phyloP scores from a whole-genome alignment of 2,113 vertebrate genomes.

The Rhinoptilus africanus region DNA sequence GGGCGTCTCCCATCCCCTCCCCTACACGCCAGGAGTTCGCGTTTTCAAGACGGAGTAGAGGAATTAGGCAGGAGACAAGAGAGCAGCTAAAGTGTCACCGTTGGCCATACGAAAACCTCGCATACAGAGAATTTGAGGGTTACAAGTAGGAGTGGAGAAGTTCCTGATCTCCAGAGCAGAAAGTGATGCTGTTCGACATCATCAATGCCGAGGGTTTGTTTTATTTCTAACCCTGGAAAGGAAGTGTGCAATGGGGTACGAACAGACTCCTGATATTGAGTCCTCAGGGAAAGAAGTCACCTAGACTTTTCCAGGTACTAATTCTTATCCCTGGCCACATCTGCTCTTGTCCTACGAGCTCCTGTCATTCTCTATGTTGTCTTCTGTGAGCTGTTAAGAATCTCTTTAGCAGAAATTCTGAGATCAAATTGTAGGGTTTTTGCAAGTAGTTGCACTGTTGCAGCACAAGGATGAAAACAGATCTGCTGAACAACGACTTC shows the following conservation, averaged over 20 bases:
- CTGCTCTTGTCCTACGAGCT: neutral
- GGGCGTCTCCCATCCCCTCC: neutral
- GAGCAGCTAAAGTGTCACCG: neutral
- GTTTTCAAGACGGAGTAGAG: neutral
- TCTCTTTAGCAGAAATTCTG: neutral
- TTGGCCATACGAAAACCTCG: neutral
- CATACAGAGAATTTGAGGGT: rapidly evolving
- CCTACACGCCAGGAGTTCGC: rapidly evolving
- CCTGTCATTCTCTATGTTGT: rapidly evolving
- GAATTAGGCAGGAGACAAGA: neutral
- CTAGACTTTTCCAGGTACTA: neutral
- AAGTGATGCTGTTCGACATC: neutral
- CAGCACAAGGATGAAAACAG: neutral
- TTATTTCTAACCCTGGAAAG: neutral
- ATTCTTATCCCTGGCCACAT: neutral
- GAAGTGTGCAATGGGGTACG: rapidly evolving
- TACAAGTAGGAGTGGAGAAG: too few species aligned
- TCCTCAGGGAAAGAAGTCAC: neutral
- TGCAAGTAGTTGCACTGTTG: neutral
- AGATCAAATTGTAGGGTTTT: neutral
- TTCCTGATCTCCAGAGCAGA: neutral
- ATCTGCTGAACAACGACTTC: neutral
- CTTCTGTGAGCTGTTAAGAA: neutral
- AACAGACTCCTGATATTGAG: neutral
- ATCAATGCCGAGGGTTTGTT: neutral